phyloP scores from a whole-genome alignment of 2,888 invertebrate species.

The Sinopyrophorus schimmeli region DNA sequence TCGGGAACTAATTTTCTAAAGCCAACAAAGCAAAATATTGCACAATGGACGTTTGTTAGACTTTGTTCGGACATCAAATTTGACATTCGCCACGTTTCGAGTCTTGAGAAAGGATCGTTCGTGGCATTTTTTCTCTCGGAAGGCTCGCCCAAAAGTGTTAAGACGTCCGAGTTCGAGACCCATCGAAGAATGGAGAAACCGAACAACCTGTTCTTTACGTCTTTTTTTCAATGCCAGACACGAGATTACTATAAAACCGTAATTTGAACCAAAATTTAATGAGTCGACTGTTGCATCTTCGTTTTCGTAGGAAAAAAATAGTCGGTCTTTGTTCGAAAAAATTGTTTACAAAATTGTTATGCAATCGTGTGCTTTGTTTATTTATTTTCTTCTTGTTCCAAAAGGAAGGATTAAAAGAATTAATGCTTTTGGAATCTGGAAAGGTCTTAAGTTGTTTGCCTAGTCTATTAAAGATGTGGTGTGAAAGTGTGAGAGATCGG shows the following conservation, averaged over 20 bases:
- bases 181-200: too few relatives aligned
- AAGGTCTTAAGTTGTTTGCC: constrained; percentile 5
- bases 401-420: too few relatives aligned
- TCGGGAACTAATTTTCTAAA: too few relatives aligned
- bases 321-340: too few relatives aligned
- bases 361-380: too few relatives aligned
- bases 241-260: constrained; percentile 13
- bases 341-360: too few relatives aligned
- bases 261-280: not conserved
- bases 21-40: constrained; percentile 3
- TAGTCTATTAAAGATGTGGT: constrained; percentile 6
- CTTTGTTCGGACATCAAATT: constrained; percentile 12
- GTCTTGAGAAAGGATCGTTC: constrained; percentile 8
- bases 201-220: constrained; percentile 8
- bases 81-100: constrained; percentile 13
- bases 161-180: constrained; percentile 5
- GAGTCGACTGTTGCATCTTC: not conserved
- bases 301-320: too few relatives aligned
- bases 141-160: constrained; percentile 11
- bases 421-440: constrained; percentile 2
- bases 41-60: constrained; percentile 4
- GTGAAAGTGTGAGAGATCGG: constrained; percentile 5
- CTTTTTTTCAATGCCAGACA: constrained; percentile 6
- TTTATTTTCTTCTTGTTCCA: too few relatives aligned
- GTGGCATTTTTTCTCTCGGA: constrained; percentile 7